Evolutionary conservation across 2,888 invertebrate species (phyloP), one percentile per base, ranked within the genome.

Genomic region (Eulithis testata): DNA sequence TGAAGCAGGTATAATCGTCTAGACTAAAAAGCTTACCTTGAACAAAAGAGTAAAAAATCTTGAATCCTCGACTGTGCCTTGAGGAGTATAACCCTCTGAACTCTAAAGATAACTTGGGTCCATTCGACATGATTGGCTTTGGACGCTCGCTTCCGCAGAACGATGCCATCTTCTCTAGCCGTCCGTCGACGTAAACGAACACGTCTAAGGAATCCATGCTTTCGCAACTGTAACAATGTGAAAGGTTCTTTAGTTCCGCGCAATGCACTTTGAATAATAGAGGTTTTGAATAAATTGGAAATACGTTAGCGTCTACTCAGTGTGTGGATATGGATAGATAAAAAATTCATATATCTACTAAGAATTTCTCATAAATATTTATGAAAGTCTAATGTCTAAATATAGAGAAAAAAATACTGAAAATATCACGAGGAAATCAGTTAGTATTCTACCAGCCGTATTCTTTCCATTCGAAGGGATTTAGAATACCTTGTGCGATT

Each of bases 121-220:
- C 97, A 84, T 96, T 97, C 72, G 98, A 98, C 98, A 99, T 99
- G 79, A 99, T 94, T 75, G 97, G 97, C 78, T 96, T 96, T 8
- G 98, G 98, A 75, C 96, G 88, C 68, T 95, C 95, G 69, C 94
- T 94, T 11, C 98, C 98, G 86, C 99, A 99, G 84, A 97, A 97
- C 56, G 96, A 96, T 82, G 97, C 97, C 81, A 98, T 96, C 85
- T 97, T 96, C 84, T 97, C 97, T 87, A 96, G 95, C 77, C 97
- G 95, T 3, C 97, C 97, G 69, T 97, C 96, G 74, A 97, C 96
- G 79, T 96, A 96, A 56, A 98, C 96, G 89, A 96, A 96, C 68
- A 97, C 95, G 80, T 96, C 95, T 73, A 97, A 89, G 12, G 96
- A 95, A 88, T 97, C 97, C 84, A 96, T 95, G 78, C 95, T 95